phyloP scores from a whole-genome alignment of 2,797 vertebrate species.

The Crenichthys baileyi region DNA sequence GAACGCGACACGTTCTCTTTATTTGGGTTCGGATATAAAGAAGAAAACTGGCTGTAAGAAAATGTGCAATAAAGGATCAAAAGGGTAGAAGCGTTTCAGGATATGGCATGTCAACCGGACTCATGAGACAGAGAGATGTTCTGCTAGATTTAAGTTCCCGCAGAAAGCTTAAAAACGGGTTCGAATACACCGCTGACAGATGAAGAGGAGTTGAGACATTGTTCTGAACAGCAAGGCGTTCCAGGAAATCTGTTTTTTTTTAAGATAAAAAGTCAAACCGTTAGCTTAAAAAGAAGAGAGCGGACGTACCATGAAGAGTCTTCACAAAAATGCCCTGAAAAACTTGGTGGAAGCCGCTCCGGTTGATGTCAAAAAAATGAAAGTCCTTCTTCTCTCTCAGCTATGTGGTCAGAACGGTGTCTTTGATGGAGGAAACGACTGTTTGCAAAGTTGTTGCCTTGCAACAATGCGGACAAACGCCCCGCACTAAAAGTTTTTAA shows the following conservation, averaged over 20 bases:
- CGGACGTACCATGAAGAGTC: conserved; percentile 71
- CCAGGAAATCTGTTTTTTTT: neutral
- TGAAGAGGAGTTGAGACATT: neutral
- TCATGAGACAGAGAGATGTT: conserved; percentile 49
- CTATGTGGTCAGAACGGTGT: conserved; percentile 15
- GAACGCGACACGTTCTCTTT: neutral
- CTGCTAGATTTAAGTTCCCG: conserved; percentile 27
- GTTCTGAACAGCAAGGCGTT: neutral
- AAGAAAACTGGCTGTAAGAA: neutral
- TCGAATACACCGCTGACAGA: neutral
- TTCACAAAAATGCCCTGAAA: conserved; percentile 38
- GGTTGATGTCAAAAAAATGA: conserved; percentile 21
- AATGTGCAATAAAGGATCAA: no score
- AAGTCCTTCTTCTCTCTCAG: conserved; percentile 15
- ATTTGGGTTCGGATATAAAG: neutral
- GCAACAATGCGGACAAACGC: conserved; percentile 27
- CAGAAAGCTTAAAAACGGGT: neutral
- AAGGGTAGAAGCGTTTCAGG: neutral
- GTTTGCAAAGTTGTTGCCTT: neutral
- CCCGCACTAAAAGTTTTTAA: conserved; percentile 53
- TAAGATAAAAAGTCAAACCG: no score
- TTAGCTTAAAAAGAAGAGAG: conserved; percentile 4
- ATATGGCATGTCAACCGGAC: conserved; percentile 21
- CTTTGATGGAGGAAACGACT: neutral
- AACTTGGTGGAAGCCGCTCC: conserved; percentile 42